phyloP scores from a whole-genome alignment of 2,797 vertebrate genomes.

The Danionella dracula region DNA sequence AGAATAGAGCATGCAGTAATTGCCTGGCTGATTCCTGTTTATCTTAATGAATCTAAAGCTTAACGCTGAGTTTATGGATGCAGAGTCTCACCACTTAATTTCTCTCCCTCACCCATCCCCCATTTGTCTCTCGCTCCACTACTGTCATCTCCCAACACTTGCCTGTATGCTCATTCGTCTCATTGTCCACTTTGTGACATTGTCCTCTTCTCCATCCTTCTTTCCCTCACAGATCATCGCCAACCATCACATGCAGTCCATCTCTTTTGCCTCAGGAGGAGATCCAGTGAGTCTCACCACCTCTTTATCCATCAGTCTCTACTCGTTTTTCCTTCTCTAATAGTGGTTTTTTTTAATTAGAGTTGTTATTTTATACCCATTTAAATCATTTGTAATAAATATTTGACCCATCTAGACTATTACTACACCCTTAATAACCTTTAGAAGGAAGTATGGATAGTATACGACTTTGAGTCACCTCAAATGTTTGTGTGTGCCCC shows the following conservation, averaged over 20 bases:
- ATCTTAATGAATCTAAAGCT: constrained; percentile 30
- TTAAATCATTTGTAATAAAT: too few species aligned
- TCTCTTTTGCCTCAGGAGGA: constrained; percentile 96
- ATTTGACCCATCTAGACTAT: too few species aligned
- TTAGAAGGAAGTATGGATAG: too few species aligned
- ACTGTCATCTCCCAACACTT: constrained; percentile 7
- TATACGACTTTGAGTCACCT: too few species aligned
- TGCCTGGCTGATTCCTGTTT: constrained; percentile 10
- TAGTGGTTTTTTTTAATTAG: neutral
- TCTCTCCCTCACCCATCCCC: constrained; percentile 35
- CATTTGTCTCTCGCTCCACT: neutral
- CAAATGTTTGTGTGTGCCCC: too few species aligned
- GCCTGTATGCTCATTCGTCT: constrained; percentile 9
- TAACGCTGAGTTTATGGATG: constrained; percentile 5
- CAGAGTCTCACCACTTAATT: constrained; percentile 37
- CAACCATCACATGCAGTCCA: constrained; percentile 99
- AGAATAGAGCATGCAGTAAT: constrained; percentile 9
- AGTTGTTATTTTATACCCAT: too few species aligned
- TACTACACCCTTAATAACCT: too few species aligned
- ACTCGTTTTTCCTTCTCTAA: neutral
- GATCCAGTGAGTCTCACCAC: constrained; percentile 88
- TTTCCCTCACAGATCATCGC: constrained; percentile 87
- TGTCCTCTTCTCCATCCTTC: constrained; percentile 21
- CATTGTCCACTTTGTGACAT: constrained; percentile 22
- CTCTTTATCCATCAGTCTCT: constrained; percentile 19